phyloP scores from a whole-genome alignment of 2,797 vertebrate species.

The Australoheros facetus region DNA sequence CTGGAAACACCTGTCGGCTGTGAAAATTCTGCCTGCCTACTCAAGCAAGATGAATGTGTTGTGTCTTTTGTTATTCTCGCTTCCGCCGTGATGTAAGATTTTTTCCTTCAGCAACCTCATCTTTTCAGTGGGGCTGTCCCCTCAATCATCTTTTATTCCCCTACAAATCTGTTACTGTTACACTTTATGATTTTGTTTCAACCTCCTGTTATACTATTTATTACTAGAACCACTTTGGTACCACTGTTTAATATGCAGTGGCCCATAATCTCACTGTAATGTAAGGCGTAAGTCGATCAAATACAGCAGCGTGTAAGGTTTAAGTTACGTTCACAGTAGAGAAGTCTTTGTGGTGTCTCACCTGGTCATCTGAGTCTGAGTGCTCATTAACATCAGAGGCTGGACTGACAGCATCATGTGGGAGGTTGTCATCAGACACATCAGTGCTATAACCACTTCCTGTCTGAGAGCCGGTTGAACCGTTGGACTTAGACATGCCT shows the following conservation, averaged over 20 bases:
- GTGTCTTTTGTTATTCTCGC: background rate
- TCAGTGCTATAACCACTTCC: slow-evolving; percentile 99
- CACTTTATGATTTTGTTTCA: background rate
- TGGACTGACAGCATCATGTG: slow-evolving; percentile 88
- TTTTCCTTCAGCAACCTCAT: background rate
- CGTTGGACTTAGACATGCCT: slow-evolving; percentile 89
- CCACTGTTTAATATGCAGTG: background rate
- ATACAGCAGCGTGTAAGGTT: too few species aligned
- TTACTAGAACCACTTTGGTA: background rate
- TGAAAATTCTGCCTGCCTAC: background rate
- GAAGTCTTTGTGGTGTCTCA: slow-evolving; percentile 47
- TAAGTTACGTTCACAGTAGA: background rate
- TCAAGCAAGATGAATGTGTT: background rate
- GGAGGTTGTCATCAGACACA: slow-evolving; percentile 94
- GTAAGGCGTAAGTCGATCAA: too few species aligned
- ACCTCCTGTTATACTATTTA: background rate
- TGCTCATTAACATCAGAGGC: slow-evolving; percentile 85
- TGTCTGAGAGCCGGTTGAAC: slow-evolving; percentile 94
- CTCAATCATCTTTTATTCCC: background rate
- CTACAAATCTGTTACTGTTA: background rate
- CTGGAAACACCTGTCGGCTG: background rate
- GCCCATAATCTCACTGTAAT: background rate
- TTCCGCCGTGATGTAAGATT: background rate
- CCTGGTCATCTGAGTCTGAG: slow-evolving; percentile 96
- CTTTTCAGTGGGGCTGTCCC: background rate